Base-by-base conservation (phyloP, 1,140 invertebrate species). In the Drosophila azteca region DNA sequence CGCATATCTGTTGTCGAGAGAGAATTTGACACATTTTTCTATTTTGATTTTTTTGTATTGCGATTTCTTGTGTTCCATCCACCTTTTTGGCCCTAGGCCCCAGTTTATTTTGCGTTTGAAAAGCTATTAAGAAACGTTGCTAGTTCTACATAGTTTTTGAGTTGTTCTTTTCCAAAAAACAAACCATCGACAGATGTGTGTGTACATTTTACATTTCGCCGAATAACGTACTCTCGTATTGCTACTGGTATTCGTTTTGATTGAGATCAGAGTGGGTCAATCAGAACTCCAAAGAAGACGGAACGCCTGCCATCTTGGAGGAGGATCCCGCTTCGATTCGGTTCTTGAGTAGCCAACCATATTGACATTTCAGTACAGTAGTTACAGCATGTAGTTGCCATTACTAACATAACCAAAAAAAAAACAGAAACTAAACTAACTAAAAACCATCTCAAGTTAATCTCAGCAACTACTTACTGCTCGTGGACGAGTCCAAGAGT, bases 121-220 rank as follows among this genome's bases (percentile, higher is more conserved):
- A 75, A 48, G 17, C 35, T 39, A 48, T 69, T 83, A 43, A 73
- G 68, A 90, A 87, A 87, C 71, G 90, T 91, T 91, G 85, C 90
- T 91, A 91, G 90, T 90, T 90, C 90, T 90, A 90, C 82, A 90
- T 91, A 83, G 59, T 70, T 64, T 66, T 72, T 51, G 35, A 39
- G 17, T 49, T 59, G 43, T 52, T 26, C 24, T n/a, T 22, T 63
- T 54, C 24, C 31, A 17, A n/a, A 20, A 45, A 46, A 13, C 51
- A 43, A 49, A 39, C 43, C 49, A 45, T 26, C 15, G 54, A 69
- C 55, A 44, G 57, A 59, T 57, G 64, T 76, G 64, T 76, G 64
- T 67, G 39, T 48, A 76, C 13, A 60, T 39, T 20, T n/a, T 31
- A 31, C 31, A 50, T 50, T 50, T 13, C 41, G 46, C 8, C 11